Percentiles rank a stretch among this genome's conserved stretches.
These are phyloP conservation scores for Chloropsis cyanopogon DNA, from an alignment of 2,113 vertebrate species.

Conservation along the genomic window DNA sequence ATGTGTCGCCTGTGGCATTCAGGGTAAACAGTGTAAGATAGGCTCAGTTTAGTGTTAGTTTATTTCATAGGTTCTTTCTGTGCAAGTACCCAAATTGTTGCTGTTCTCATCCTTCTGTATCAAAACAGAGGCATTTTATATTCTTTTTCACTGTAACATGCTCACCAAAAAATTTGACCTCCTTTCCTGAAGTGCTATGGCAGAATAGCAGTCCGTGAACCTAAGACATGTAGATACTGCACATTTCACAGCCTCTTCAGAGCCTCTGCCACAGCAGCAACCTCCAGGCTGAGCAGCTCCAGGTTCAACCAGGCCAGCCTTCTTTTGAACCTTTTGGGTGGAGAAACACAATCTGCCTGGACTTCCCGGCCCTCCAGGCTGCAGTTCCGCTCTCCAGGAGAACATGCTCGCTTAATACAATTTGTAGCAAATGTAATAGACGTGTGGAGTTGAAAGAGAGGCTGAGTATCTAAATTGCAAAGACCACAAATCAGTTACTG, in stretches of 20 bases:
- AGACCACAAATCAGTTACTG: slow-evolving; percentile 54
- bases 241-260: neutral
- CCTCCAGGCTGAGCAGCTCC: neutral
- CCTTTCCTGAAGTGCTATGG: neutral
- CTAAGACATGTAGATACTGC: fast-evolving
- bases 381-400: slow-evolving; percentile 2
- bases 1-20: neutral
- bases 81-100: neutral
- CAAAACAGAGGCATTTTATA: neutral
- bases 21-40: neutral
- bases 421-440: slow-evolving; percentile 53
- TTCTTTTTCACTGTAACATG: neutral
- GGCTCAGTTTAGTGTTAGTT: neutral
- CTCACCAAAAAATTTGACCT: neutral
- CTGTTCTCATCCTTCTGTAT: neutral
- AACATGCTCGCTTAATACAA: neutral
- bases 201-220: neutral
- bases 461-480: slow-evolving; percentile 62
- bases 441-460: slow-evolving; percentile 50
- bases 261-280: neutral
- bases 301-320: neutral
- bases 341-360: neutral
- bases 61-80: neutral
- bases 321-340: neutral
- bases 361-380: neutral